A percentile compares a stretch with the other conserved stretches of the same genome.
Evolutionary conservation across 2,888 invertebrate species (phyloP).

Genomic region (Venustoraphidia nigricollis): DNA sequence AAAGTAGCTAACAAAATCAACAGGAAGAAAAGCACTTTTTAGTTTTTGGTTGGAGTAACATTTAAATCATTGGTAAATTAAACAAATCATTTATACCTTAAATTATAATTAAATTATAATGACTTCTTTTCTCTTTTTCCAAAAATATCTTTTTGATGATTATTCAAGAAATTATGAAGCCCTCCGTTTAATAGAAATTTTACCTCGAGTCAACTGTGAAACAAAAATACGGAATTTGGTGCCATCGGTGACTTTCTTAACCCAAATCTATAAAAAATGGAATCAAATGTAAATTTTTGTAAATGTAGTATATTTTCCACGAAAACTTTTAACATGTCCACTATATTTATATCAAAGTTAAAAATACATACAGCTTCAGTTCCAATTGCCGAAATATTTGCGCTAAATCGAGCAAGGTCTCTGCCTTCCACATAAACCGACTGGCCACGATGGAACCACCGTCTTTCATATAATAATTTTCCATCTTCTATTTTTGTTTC

Average conservation of each 20-base stretch:
- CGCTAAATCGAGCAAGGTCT: slow-evolving; percentile 71
- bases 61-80: too few relatives aligned
- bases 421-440: slow-evolving; percentile 82
- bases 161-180: slow-evolving; percentile 40
- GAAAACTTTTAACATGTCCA: slow-evolving; percentile 1
- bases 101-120: too few relatives aligned
- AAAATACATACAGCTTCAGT: slow-evolving; percentile 59
- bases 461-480: slow-evolving; percentile 79
- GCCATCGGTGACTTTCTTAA: slow-evolving; percentile 64
- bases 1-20: too few relatives aligned
- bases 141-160: too few relatives aligned
- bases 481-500: slow-evolving; percentile 91
- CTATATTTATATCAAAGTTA: slow-evolving; percentile 1
- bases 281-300: not conserved
- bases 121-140: too few relatives aligned
- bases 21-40: too few relatives aligned
- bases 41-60: too few relatives aligned
- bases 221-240: slow-evolving; percentile 73
- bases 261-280: slow-evolving; percentile 60
- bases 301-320: slow-evolving; percentile 1
- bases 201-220: slow-evolving; percentile 72
- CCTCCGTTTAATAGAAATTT: slow-evolving; percentile 73
- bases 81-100: too few relatives aligned
- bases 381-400: slow-evolving; percentile 80
- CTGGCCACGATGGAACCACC: slow-evolving; percentile 93